Percentiles rank a stretch among this genome's conserved stretches.
phyloP scores from a whole-genome alignment of 2,113 vertebrate species.

The Coptodon rendalli region DNA sequence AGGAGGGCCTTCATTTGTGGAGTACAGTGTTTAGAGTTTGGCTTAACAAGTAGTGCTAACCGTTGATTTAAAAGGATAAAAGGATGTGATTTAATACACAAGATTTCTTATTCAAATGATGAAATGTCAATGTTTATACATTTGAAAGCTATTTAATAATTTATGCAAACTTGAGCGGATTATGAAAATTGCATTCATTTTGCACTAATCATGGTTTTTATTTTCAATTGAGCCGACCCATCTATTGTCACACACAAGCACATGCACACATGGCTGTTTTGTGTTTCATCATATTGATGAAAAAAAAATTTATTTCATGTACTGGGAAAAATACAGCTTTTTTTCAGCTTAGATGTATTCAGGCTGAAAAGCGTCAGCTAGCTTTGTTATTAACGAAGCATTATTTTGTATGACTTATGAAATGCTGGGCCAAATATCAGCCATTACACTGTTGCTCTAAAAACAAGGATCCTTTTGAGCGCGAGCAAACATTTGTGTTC shows the following conservation, averaged over 20 bases:
- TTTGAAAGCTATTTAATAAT: not conserved
- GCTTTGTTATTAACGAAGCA: slow-evolving; percentile 16
- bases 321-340: not conserved
- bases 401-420: slow-evolving; percentile 32
- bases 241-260: not conserved
- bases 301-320: not conserved
- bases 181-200: not conserved
- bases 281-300: not conserved
- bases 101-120: not conserved
- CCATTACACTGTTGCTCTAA: slow-evolving; percentile 18
- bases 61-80: not conserved
- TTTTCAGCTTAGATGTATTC: slow-evolving; percentile 10
- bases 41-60: not conserved
- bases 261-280: not conserved
- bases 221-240: slow-evolving; percentile 37
- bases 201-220: slow-evolving; percentile 21
- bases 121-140: not conserved
- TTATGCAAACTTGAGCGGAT: not conserved
- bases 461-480: slow-evolving; percentile 47
- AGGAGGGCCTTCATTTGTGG: slow-evolving; percentile 61
- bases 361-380: slow-evolving; percentile 30
- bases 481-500: slow-evolving; percentile 53
- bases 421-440: slow-evolving; percentile 20
- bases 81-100: not conserved
- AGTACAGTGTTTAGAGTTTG: slow-evolving; percentile 17